Percentiles rank a stretch among this genome's conserved stretches.
phyloP scores from a whole-genome alignment of 2,113 vertebrate species.

The Urocynchramus pylzowi region DNA sequence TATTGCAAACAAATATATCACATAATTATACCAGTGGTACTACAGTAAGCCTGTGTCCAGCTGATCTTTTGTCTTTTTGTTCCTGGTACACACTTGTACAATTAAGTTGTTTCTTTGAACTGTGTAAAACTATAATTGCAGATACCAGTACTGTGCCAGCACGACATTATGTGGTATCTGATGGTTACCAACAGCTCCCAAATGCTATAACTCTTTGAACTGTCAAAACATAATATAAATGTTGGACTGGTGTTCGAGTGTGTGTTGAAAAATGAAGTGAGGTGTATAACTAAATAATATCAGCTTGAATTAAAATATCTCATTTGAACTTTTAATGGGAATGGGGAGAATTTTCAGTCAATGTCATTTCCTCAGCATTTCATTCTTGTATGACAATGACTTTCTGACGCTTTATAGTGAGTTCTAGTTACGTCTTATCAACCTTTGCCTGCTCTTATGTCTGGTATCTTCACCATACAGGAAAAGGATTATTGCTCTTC shows the following conservation, averaged over 20 bases:
- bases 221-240: not conserved
- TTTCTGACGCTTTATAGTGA: not conserved
- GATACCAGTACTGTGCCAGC: not conserved
- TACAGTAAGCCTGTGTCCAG: not conserved
- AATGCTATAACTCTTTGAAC: not conserved
- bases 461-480: constrained; percentile 22
- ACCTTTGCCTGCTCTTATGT: not conserved
- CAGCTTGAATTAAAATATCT: not conserved
- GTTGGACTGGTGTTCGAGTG: not conserved
- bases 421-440: constrained; percentile 27
- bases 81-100: not conserved
- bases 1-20: not conserved
- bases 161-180: not conserved
- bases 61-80: not conserved
- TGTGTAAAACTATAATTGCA: not conserved
- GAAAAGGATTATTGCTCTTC: constrained; percentile 28
- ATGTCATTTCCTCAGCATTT: not conserved
- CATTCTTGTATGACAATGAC: not conserved
- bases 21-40: not conserved
- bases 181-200: not conserved
- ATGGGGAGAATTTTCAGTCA: not conserved
- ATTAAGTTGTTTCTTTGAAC: not conserved
- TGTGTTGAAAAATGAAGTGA: not conserved
- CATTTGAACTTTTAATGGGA: not conserved
- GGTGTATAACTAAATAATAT: not conserved